Conservation (phyloP, 2,888 invertebrate genomes). For the Mimumesa dahlbomi region DNA sequence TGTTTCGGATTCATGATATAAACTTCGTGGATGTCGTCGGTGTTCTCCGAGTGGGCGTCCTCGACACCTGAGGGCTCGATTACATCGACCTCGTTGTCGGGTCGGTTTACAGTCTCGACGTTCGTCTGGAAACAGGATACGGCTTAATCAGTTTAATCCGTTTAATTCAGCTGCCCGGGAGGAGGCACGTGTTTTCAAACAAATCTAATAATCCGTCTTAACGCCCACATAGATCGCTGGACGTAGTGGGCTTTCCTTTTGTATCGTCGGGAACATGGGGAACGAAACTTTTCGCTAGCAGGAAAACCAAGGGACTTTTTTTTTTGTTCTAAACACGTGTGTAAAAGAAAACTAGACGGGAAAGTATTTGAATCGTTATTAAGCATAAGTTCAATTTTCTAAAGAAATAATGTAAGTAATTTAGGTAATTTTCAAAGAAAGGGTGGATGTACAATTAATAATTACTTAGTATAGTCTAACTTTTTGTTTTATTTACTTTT, state of each 20-base stretch:
- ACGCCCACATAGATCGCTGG: conserved; percentile 1
- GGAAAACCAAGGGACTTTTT: too few relatives aligned
- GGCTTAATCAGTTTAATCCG: conserved; percentile 45
- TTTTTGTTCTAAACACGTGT: too few relatives aligned
- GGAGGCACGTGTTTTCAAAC: conserved; percentile 29
- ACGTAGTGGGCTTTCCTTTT: neutral
- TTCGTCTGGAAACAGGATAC: conserved; percentile 65
- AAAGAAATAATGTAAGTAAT: too few relatives aligned
- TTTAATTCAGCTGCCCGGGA: conserved; percentile 42
- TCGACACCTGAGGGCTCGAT: conserved; percentile 69
- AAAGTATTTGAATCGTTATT: too few relatives aligned
- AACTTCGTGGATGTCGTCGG: conserved; percentile 83
- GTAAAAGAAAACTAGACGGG: too few relatives aligned
- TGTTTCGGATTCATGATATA: conserved; percentile 91
- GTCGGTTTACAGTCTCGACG: conserved; percentile 72
- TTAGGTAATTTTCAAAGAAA: too few relatives aligned
- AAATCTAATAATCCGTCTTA: conserved; percentile 47
- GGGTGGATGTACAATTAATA: too few relatives aligned
- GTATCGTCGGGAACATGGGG: neutral
- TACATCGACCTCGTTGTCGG: conserved; percentile 73
- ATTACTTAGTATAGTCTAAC: too few relatives aligned
- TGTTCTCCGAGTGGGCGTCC: conserved; percentile 73
- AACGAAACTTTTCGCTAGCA: too few relatives aligned
- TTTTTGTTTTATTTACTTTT: too few relatives aligned
- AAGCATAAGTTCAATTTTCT: too few relatives aligned